Conservation (phyloP, 2,113 vertebrate genomes). For the Pteruthius melanotis region DNA sequence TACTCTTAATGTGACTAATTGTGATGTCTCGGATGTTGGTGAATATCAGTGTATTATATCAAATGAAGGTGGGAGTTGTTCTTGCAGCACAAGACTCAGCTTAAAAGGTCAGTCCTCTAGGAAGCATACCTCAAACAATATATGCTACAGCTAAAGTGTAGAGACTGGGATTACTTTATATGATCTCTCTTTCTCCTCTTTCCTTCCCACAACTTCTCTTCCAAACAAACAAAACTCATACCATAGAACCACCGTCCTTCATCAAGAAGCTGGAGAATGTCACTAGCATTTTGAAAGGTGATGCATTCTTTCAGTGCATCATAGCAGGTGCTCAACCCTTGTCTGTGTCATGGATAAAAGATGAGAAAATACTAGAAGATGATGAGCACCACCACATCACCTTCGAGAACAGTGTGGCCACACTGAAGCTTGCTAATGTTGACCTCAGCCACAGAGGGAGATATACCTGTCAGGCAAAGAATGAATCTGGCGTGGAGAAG, state of each 20-base stretch:
- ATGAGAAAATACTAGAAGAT: constrained; percentile 88
- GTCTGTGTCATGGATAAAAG: constrained; percentile 91
- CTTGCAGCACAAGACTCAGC: constrained; percentile 81
- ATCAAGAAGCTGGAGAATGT: constrained; percentile 85
- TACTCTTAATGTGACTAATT: constrained; percentile 85
- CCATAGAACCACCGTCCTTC: constrained; percentile 88
- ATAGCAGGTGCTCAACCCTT: constrained; percentile 85
- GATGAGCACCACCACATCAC: constrained; percentile 82
- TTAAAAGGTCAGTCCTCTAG: constrained; percentile 89
- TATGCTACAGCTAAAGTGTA: background rate
- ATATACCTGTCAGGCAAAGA: constrained; percentile 93
- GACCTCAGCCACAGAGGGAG: constrained; percentile 83
- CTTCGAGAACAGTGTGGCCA: constrained; percentile 83
- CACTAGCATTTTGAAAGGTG: constrained; percentile 82
- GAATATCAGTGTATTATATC: constrained; percentile 91
- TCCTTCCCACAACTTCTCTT: constrained; percentile 3
- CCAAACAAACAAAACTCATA: background rate
- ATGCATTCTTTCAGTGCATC: constrained; percentile 81
- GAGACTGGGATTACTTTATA: background rate
- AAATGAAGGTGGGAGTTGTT: constrained; percentile 91
- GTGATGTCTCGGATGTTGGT: constrained; percentile 86
- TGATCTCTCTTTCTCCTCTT: constrained; percentile 34
- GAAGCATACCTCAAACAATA: background rate
- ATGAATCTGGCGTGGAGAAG: constrained; percentile 89
- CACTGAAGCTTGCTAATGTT: constrained; percentile 79